These are phyloP conservation scores for Plecotus auritus DNA, from an alignment of 2,113 vertebrate species.

Conservation along the genomic window DNA sequence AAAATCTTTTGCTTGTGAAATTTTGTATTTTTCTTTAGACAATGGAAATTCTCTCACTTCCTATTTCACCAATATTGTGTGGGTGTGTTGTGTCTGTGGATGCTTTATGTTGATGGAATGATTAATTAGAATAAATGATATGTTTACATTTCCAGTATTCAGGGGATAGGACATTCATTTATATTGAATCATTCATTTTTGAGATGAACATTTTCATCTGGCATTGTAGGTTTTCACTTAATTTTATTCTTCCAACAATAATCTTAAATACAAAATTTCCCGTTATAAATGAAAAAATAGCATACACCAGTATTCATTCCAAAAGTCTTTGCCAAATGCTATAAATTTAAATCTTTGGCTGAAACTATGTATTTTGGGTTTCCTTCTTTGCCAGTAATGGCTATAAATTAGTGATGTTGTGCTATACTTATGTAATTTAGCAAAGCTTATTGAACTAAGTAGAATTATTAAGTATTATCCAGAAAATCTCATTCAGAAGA, in stretches of 20 bases:
- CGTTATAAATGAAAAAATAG: constrained; percentile 8
- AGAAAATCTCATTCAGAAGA: neutral
- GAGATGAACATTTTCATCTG: constrained; percentile 5
- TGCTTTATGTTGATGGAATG: neutral
- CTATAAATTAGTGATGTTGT: neutral
- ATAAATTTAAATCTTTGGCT: constrained; percentile 35
- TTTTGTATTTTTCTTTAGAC: neutral
- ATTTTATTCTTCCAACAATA: constrained; percentile 29
- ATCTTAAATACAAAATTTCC: constrained; percentile 10
- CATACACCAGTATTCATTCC: neutral
- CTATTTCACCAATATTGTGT: neutral
- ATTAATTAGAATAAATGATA: neutral
- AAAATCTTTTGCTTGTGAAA: neutral
- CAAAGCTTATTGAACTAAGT: neutral
- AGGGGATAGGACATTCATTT: neutral
- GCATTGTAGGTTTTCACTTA: neutral
- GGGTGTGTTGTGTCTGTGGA: neutral
- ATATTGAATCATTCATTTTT: constrained; percentile 41
- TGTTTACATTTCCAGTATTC: neutral
- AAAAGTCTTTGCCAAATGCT: constrained; percentile 6
- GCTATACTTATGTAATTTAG: constrained; percentile 29
- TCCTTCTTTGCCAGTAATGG: constrained; percentile 23
- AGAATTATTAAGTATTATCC: neutral
- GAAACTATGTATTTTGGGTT: neutral
- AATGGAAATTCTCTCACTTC: neutral